Conservation (phyloP, 2,113 vertebrate genomes). For the Tonatia bakeri region DNA sequence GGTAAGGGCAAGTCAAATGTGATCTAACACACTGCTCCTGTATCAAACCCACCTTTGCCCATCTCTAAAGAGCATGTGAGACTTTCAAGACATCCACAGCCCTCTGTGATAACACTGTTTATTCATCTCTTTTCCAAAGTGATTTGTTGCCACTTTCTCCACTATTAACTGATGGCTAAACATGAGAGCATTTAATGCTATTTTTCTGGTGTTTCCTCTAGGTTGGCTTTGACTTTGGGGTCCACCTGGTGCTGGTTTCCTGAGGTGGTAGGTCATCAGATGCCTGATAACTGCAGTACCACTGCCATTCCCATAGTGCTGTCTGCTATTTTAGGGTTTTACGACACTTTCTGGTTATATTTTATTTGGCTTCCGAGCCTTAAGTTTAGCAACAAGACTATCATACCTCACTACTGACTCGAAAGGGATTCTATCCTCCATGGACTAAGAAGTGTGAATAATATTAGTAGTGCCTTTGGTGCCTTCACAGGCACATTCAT, state of each 20-base stretch:
- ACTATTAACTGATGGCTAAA: not conserved
- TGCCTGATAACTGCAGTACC: not conserved
- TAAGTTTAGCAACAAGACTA: constrained; percentile 17
- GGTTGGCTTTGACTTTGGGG: not conserved
- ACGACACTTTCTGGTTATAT: not conserved
- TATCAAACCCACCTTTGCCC: not conserved
- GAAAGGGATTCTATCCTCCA: not conserved
- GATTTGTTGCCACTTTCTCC: not conserved
- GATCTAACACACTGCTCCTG: no score
- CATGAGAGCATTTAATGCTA: not conserved
- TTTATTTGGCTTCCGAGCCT: constrained; percentile 3
- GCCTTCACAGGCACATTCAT: constrained; percentile 54
- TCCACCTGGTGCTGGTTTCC: not conserved
- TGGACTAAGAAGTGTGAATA: constrained; percentile 37
- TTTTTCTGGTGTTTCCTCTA: not conserved
- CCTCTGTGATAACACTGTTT: not conserved
- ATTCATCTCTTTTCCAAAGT: not conserved
- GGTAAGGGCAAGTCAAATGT: not conserved
- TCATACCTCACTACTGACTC: constrained; percentile 1
- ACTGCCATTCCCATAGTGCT: not conserved
- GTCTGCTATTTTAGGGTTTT: not conserved
- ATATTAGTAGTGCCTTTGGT: constrained; percentile 57
- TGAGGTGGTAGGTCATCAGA: not conserved
- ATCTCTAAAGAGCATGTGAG: not conserved
- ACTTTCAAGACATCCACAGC: not conserved